Base-by-base conservation (phyloP, 2,888 invertebrate genomes). In the Sicus ferrugineus region DNA sequence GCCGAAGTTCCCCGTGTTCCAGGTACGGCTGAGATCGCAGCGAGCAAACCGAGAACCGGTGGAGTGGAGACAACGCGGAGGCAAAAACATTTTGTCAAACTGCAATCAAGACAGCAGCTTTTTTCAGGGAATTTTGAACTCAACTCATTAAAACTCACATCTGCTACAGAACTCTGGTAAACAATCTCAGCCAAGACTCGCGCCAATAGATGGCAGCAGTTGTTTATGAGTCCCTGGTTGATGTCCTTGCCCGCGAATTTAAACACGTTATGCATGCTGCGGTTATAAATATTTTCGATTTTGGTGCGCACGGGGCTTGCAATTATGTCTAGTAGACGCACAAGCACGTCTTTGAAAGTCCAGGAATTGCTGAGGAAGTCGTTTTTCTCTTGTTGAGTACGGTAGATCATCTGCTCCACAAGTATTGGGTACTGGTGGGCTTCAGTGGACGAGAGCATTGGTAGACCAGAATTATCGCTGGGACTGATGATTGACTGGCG, bases 1-100 rank as follows among this genome's bases (percentile, higher is more conserved):
- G 11, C 96, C 96, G 34, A 97, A 97, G 83, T 96, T 96, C 3
- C 97, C 96, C 0, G 97, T 96, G 83, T 98, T 97, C 98, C 98
- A 98, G 0, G 94, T 93, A 56, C 96, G 90, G 62, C 93, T 92
- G 75, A 93, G 91, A 83, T 96, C 97, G 56, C 94, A 92, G 61
- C 96, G 90, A 52, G 95, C 93, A 84, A 98, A 98, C 30, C 98
- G 89, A 42, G 94, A 93, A 0, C 96, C 95, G 0, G 97, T 96
- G 56, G 92, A 90, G 73, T 95, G 90, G 75, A 96, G 87, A 46
- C 94, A 92, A 59, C 94, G 88, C n/a, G 92, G 91, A 4, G 85
- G 85, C 70, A 85, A 70, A 67, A 85, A 82, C 67, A 85, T 78
- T 70, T 84, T 81, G 72, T 86, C 86, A 61, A 83, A 85, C 80